Conservation (phyloP, 2,797 vertebrate genomes). For the Neopelma chrysocephalum region DNA sequence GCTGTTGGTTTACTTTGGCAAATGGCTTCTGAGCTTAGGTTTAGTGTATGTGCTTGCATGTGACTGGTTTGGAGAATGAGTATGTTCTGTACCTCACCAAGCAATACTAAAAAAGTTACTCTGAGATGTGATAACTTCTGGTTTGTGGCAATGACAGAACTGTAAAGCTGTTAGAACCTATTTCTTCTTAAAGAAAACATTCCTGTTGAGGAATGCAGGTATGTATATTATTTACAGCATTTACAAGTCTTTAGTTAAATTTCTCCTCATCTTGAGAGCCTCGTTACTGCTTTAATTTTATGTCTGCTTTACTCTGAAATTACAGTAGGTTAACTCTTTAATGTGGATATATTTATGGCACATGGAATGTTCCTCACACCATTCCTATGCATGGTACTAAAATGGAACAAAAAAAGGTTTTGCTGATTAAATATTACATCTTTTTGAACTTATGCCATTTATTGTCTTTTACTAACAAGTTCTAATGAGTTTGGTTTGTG, state of each 20-base stretch:
- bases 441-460: slow-evolving; percentile 18
- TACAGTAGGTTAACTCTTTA: slow-evolving; percentile 45
- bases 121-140: not conserved
- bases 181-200: slow-evolving; percentile 11
- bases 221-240: not conserved
- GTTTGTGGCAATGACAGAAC: not conserved
- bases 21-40: slow-evolving; percentile 52
- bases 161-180: not conserved
- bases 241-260: slow-evolving; percentile 1
- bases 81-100: slow-evolving; percentile 31
- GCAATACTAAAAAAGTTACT: slow-evolving; percentile 1
- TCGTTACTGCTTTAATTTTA: slow-evolving; percentile 52
- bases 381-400: slow-evolving; percentile 53
- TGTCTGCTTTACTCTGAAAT: slow-evolving; percentile 35
- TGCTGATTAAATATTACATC: not conserved
- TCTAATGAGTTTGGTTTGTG: slow-evolving; percentile 34
- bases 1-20: slow-evolving; percentile 60
- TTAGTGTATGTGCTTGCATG: slow-evolving; percentile 52
- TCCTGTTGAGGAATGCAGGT: slow-evolving; percentile 6
- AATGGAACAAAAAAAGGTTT: not conserved
- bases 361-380: slow-evolving; percentile 37
- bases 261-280: slow-evolving; percentile 34
- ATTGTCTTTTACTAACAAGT: slow-evolving; percentile 49
- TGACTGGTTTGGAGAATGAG: slow-evolving; percentile 35
- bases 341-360: slow-evolving; percentile 4